Conservation (phyloP, 2,888 invertebrate genomes). For the Heteropelma amictum region DNA sequence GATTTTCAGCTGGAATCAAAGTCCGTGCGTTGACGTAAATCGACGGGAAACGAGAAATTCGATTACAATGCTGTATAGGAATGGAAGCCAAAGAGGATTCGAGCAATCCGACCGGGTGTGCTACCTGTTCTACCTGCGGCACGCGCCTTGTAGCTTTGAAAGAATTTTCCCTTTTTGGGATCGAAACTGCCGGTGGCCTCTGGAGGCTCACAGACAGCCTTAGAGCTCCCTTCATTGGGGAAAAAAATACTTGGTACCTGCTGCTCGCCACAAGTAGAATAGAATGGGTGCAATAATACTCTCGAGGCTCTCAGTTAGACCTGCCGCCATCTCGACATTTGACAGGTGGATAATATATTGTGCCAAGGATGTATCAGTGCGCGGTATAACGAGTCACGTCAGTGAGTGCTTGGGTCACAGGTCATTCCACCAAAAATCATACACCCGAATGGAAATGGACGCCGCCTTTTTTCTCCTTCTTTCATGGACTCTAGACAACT, state of each 20-base stretch:
- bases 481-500: neutral
- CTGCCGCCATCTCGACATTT: conserved; percentile 26
- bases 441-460: conserved; percentile 20
- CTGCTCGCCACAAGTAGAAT: conserved; percentile 26
- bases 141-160: conserved; percentile 37
- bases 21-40: conserved; percentile 1
- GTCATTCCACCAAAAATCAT: conserved; percentile 19
- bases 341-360: conserved; percentile 52
- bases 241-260: conserved; percentile 33
- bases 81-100: neutral
- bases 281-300: conserved; percentile 11
- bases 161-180: conserved; percentile 32
- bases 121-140: conserved; percentile 48
- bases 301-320: conserved; percentile 21
- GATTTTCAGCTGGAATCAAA: neutral
- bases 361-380: conserved; percentile 4
- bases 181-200: conserved; percentile 5
- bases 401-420: conserved; percentile 17
- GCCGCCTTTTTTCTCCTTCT: neutral
- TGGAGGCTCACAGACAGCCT: conserved; percentile 31
- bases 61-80: conserved; percentile 1
- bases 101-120: neutral
- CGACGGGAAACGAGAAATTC: conserved; percentile 27
- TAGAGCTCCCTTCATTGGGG: conserved; percentile 24
- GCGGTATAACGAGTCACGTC: conserved; percentile 14